Evolutionary conservation across 92 coral and sea anemone genomes (phyloP).

Genomic region (Zoanthus solanderi): DNA sequence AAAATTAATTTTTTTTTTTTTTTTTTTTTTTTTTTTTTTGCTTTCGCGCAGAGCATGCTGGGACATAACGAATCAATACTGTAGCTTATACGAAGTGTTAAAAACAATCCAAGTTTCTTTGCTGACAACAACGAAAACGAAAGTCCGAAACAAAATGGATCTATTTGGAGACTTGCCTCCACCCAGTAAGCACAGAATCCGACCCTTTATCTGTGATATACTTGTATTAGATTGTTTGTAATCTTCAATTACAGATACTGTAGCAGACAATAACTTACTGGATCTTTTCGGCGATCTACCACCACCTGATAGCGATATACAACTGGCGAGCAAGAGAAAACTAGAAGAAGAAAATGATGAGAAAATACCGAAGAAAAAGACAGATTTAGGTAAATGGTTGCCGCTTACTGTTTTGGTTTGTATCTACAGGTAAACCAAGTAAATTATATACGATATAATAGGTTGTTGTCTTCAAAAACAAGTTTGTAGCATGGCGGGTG

Average conservation of each 20-base stretch:
- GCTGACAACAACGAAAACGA: neutral
- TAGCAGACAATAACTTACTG: neutral
- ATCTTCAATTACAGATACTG: neutral
- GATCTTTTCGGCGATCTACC: constrained; percentile 61
- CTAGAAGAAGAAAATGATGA: constrained; percentile 25
- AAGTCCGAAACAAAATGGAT: constrained; percentile 45
- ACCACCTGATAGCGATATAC: constrained; percentile 43
- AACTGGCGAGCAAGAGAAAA: constrained; percentile 38
- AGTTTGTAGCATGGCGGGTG: no score
- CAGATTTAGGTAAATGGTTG: constrained; percentile 9
- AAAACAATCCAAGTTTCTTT: neutral
- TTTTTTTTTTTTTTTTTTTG: no score
- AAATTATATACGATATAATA: neutral
- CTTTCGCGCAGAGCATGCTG: constrained; percentile 21
- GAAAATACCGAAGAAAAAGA: constrained; percentile 50
- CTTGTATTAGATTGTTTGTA: neutral
- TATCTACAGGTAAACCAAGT: neutral
- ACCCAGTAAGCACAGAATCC: constrained; percentile 55
- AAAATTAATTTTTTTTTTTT: no score
- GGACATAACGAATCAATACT: constrained; percentile 18
- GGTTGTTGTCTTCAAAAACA: neutral
- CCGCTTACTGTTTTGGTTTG: no score
- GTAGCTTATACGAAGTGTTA: constrained; percentile 24
- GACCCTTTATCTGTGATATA: neutral
- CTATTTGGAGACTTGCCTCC: constrained; percentile 82